Conservation (phyloP, 2,113 vertebrate genomes). For the Hymenochirus boettgeri region DNA sequence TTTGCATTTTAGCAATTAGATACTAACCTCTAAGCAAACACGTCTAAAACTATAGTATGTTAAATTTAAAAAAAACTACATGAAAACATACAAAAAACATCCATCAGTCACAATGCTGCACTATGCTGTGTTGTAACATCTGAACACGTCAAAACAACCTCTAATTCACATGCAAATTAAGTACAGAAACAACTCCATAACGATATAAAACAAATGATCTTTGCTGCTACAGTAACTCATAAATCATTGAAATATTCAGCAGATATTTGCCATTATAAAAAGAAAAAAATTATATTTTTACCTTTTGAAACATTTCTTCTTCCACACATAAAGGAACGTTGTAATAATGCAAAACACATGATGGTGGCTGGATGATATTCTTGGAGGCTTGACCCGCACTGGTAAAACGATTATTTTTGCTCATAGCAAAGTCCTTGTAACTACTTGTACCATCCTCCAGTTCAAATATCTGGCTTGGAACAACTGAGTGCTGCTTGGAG, state of each 20-base stretch:
- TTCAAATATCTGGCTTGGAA: slow-evolving; percentile 95
- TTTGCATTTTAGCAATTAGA: too few species aligned
- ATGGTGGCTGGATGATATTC: slow-evolving; percentile 95
- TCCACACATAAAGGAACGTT: slow-evolving; percentile 87
- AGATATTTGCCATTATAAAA: neutral
- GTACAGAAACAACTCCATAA: neutral
- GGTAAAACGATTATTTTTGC: slow-evolving; percentile 94
- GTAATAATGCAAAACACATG: slow-evolving; percentile 92
- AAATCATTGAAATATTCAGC: too few species aligned
- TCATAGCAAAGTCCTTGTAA: slow-evolving; percentile 96
- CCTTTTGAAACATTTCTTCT: slow-evolving; percentile 86
- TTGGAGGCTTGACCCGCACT: slow-evolving; percentile 93
- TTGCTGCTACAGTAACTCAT: neutral
- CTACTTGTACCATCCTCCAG: slow-evolving; percentile 89
- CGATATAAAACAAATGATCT: neutral
- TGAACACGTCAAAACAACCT: too few species aligned
- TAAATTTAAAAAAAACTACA: too few species aligned
- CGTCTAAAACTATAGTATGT: too few species aligned
- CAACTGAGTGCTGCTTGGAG: slow-evolving; percentile 91
- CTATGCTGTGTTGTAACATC: too few species aligned
- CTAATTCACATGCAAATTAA: too few species aligned
- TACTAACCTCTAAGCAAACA: too few species aligned
- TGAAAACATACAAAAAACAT: too few species aligned
- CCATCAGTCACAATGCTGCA: too few species aligned
- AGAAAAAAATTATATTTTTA: slow-evolving; percentile 48